Evolutionary conservation across 2,113 vertebrate genomes (phyloP).

Genomic region (Sturnus vulgaris): DNA sequence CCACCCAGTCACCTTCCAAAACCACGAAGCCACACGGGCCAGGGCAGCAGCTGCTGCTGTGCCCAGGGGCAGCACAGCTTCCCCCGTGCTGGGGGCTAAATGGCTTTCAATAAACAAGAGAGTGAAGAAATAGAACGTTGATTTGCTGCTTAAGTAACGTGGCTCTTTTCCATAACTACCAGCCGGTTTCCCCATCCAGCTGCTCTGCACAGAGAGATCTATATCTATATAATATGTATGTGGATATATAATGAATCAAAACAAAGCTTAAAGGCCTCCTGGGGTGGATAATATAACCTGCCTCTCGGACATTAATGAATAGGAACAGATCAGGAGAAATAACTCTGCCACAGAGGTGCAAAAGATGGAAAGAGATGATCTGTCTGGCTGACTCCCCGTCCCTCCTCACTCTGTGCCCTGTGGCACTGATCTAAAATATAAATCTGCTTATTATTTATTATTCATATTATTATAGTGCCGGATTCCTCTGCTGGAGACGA

Average conservation of each 20-base stretch:
- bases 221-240: neutral
- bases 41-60: neutral
- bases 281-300: neutral
- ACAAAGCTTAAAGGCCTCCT: slow-evolving; percentile 9
- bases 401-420: neutral
- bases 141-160: neutral
- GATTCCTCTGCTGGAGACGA: neutral
- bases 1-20: neutral
- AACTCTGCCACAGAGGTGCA: neutral
- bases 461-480: neutral
- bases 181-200: neutral
- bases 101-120: neutral
- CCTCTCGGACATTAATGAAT: neutral
- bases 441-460: slow-evolving; percentile 37
- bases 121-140: neutral
- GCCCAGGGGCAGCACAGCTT: neutral
- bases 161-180: neutral
- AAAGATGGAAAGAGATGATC: neutral
- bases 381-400: neutral
- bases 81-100: neutral
- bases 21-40: neutral
- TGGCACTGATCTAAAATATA: neutral
- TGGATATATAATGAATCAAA: slow-evolving; percentile 31
- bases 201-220: slow-evolving; percentile 3
- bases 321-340: neutral